Evolutionary conservation across 2,888 invertebrate genomes (phyloP).

Genomic region (Punctoribates punctum): DNA sequence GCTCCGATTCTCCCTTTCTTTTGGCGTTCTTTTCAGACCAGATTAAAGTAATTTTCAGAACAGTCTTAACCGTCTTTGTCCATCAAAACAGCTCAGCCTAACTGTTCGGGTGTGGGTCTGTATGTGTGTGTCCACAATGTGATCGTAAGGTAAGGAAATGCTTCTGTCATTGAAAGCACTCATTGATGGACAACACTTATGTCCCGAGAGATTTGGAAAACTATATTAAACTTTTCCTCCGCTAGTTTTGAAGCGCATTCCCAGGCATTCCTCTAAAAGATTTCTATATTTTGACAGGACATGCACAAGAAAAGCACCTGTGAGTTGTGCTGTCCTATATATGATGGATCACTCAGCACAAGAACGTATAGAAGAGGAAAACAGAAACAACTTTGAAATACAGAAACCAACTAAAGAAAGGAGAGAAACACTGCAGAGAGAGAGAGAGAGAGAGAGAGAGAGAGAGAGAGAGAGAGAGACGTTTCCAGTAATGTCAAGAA

Average conservation of each 20-base stretch:
- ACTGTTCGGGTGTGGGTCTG: background rate
- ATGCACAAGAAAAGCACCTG: constrained; percentile 25
- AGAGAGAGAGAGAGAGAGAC: constrained; percentile 26
- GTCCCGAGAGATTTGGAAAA: constrained; percentile 22
- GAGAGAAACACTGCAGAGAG: constrained; percentile 28
- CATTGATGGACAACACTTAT: constrained; percentile 14
- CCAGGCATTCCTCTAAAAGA: constrained; percentile 16
- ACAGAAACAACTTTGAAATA: constrained; percentile 1
- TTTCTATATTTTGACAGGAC: constrained; percentile 25
- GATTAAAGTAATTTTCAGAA: constrained; percentile 3
- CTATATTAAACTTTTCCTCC: constrained; percentile 20
- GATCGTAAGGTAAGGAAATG: constrained; percentile 10
- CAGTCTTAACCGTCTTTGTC: constrained; percentile 19
- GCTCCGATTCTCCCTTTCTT: background rate
- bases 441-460: constrained; percentile 43
- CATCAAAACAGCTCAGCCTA: background rate
- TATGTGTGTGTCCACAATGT: constrained; percentile 22
- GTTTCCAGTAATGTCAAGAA: constrained; percentile 8
- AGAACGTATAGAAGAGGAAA: constrained; percentile 38
- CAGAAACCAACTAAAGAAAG: constrained; percentile 26
- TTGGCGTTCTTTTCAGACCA: background rate
- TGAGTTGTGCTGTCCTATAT: constrained; percentile 22
- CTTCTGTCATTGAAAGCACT: constrained; percentile 16
- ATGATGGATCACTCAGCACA: constrained; percentile 4
- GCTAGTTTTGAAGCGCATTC: background rate